phyloP scores from a whole-genome alignment of 2,888 invertebrate species.

The Balanococcus diminutus region DNA sequence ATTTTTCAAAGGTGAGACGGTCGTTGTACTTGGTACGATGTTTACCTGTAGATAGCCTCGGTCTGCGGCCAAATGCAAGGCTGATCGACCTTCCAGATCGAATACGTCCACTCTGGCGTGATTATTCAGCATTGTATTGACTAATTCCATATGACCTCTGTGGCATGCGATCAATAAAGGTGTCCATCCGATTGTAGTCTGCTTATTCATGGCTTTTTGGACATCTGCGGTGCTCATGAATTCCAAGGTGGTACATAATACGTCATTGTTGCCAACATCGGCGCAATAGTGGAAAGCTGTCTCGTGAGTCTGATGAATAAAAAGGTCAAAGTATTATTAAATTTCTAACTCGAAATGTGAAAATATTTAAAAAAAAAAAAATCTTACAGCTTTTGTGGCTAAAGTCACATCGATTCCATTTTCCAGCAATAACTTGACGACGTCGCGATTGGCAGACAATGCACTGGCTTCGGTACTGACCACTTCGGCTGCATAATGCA shows the following conservation, averaged over 20 bases:
- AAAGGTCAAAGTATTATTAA: slow-evolving; percentile 25
- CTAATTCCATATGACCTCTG: slow-evolving; percentile 92
- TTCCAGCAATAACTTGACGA: slow-evolving; percentile 86
- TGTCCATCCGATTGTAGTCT: slow-evolving; percentile 95
- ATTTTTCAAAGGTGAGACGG: too few relatives aligned
- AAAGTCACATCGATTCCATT: slow-evolving; percentile 89
- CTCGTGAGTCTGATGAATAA: slow-evolving; percentile 73
- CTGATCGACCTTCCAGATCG: slow-evolving; percentile 93
- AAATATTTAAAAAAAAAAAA: too few relatives aligned
- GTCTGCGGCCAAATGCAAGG: slow-evolving; percentile 93
- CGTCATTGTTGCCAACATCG: slow-evolving; percentile 92
- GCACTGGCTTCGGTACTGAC: slow-evolving; percentile 77
- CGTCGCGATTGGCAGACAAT: slow-evolving; percentile 68
- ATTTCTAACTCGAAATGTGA: too few relatives aligned
- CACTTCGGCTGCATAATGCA: slow-evolving; percentile 94
- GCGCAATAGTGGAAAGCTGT: slow-evolving; percentile 96
- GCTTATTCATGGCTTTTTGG: slow-evolving; percentile 92
- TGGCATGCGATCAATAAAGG: slow-evolving; percentile 95
- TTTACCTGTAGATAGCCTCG: slow-evolving; percentile 76
- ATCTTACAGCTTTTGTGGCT: slow-evolving; percentile 72
- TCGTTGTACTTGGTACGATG: background rate
- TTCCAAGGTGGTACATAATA: slow-evolving; percentile 90
- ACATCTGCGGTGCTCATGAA: slow-evolving; percentile 88
- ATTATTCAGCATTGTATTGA: slow-evolving; percentile 85
- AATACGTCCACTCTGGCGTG: slow-evolving; percentile 99